A percentile compares a stretch with the other conserved stretches of the same genome.
Evolutionary conservation across 2,113 vertebrate genomes (phyloP).

Genomic region (Oryzias woworae): DNA sequence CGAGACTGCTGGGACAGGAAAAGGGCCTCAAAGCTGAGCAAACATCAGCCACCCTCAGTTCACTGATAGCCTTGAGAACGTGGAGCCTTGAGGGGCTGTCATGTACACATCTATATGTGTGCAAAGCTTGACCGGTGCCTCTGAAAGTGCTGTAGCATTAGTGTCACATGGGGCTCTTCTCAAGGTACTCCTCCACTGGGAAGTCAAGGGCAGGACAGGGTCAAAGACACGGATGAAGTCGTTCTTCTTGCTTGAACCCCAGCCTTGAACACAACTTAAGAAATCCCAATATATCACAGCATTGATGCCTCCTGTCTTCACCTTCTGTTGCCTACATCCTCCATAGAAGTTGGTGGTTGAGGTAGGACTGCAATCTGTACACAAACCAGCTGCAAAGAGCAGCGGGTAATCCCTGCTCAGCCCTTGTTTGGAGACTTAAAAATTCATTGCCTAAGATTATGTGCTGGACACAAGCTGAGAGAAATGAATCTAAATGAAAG

Average conservation of each 20-base stretch:
- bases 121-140: slow-evolving; percentile 27
- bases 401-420: slow-evolving; percentile 27
- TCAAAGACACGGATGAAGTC: slow-evolving; percentile 59
- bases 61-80: slow-evolving; percentile 70
- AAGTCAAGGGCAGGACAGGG: slow-evolving; percentile 67
- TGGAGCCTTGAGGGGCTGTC: slow-evolving; percentile 63
- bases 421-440: slow-evolving; percentile 27
- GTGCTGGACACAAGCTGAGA: slow-evolving; percentile 32
- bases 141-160: slow-evolving; percentile 23
- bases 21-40: slow-evolving; percentile 73
- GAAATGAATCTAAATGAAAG: slow-evolving; percentile 14
- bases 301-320: slow-evolving; percentile 19
- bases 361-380: background rate
- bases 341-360: slow-evolving; percentile 4
- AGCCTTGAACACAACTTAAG: background rate
- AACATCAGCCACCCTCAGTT: slow-evolving; percentile 59
- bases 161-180: slow-evolving; percentile 64
- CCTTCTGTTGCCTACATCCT: background rate
- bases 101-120: slow-evolving; percentile 32
- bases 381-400: slow-evolving; percentile 14
- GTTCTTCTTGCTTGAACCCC: slow-evolving; percentile 18
- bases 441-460: slow-evolving; percentile 44
- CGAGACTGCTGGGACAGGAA: slow-evolving; percentile 56
- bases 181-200: slow-evolving; percentile 54
- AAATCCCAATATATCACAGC: slow-evolving; percentile 22